phyloP scores from a whole-genome alignment of 1,140 invertebrate genomes.

The Whitmania pigra region DNA sequence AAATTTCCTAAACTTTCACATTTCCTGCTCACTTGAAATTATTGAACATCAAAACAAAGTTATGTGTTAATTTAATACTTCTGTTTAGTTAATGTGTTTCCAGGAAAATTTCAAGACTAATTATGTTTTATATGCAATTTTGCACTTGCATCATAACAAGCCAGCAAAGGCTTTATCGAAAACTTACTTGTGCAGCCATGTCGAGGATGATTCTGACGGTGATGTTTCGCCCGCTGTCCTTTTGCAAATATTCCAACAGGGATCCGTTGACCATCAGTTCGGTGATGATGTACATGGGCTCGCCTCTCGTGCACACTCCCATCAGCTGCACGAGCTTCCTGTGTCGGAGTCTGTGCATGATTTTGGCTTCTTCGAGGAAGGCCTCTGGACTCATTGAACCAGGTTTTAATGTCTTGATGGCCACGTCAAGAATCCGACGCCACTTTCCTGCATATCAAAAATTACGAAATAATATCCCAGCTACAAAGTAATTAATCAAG shows the following conservation, averaged over 20 bases:
- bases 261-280: conserved; percentile 97
- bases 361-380: conserved; percentile 94
- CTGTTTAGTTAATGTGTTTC: too few species aligned
- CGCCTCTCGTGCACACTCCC: conserved; percentile 88
- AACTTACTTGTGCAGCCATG: conserved; percentile 74
- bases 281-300: conserved; percentile 98
- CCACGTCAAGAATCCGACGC: conserved; percentile 82
- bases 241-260: conserved; percentile 56
- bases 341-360: conserved; percentile 93
- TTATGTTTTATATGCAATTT: too few species aligned
- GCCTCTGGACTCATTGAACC: conserved; percentile 87
- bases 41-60: too few species aligned
- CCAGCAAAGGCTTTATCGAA: neutral
- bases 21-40: too few species aligned
- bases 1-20: too few species aligned
- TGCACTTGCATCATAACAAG: neutral
- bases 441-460: conserved; percentile 52
- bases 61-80: too few species aligned
- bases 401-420: conserved; percentile 83
- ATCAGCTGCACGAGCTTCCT: conserved; percentile 93
- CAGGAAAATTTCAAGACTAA: too few species aligned
- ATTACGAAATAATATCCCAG: too few species aligned
- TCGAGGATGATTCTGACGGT: conserved; percentile 75
- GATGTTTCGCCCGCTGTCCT: conserved; percentile 54
- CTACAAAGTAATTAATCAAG: too few species aligned